A percentile compares a stretch with the other conserved stretches of the same genome.
Evolutionary conservation across 2,113 vertebrate genomes (phyloP).

Genomic region (Marmota flaviventris): DNA sequence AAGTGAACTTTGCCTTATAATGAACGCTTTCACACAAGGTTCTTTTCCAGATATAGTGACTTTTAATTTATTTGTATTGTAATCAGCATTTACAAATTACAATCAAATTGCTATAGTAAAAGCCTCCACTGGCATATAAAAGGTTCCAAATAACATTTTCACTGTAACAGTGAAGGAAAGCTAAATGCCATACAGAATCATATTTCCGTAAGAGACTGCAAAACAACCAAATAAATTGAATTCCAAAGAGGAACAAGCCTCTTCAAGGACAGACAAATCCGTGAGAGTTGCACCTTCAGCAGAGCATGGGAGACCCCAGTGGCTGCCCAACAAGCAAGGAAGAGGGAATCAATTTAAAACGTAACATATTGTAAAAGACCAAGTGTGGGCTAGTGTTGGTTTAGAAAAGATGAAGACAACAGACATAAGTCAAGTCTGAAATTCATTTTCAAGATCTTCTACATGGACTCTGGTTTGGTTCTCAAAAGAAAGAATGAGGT

Average conservation of each 20-base stretch:
- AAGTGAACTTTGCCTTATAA: background rate
- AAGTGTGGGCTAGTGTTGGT: background rate
- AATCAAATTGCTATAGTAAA: background rate
- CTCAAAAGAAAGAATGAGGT: background rate
- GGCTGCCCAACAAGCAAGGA: background rate
- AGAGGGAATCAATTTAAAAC: background rate
- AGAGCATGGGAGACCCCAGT: background rate
- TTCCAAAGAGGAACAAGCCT: background rate
- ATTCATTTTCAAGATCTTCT: background rate
- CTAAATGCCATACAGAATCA: background rate
- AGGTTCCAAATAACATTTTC: background rate
- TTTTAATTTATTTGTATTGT: background rate
- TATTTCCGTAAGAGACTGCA: background rate
- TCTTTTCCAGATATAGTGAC: background rate
- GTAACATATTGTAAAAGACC: background rate
- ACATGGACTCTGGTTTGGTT: no score
- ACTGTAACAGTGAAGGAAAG: background rate
- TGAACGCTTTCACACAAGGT: background rate
- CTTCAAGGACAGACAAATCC: background rate
- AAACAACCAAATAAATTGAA: background rate
- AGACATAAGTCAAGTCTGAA: background rate
- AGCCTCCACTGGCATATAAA: background rate
- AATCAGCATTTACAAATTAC: background rate
- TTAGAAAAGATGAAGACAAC: background rate
- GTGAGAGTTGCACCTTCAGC: background rate